Conservation (phyloP, 2,797 vertebrate species). For the Pangasius larnaudii region DNA sequence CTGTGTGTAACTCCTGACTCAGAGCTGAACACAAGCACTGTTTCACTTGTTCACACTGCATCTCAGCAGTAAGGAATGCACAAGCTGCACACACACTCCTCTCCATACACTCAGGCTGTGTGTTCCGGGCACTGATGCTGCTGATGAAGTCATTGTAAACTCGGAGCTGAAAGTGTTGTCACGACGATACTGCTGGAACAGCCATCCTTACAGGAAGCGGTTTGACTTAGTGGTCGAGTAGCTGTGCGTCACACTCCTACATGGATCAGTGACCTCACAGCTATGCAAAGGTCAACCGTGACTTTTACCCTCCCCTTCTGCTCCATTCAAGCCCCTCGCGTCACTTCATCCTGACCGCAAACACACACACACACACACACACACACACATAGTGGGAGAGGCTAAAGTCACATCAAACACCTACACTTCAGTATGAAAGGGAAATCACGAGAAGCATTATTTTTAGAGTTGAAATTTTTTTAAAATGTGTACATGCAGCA, state of each 20-base stretch:
- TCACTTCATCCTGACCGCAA: constrained; percentile 16
- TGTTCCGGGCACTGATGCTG: constrained; percentile 30
- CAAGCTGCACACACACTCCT: constrained; percentile 20
- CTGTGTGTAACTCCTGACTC: constrained; percentile 56
- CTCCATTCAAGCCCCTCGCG: neutral
- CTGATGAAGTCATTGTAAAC: constrained; percentile 49
- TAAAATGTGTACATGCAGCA: neutral
- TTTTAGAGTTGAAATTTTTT: neutral
- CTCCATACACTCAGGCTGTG: constrained; percentile 13
- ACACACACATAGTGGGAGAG: neutral
- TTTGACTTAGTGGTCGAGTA: constrained; percentile 61
- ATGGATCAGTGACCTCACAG: constrained; percentile 9
- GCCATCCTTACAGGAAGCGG: constrained; percentile 47
- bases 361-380: neutral
- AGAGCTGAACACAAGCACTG: constrained; percentile 49
- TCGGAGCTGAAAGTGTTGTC: constrained; percentile 32
- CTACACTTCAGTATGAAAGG: neutral
- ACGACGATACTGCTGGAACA: constrained; percentile 19
- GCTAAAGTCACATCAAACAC: constrained; percentile 10
- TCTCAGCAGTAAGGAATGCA: constrained; percentile 59
- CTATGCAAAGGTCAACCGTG: constrained; percentile 57
- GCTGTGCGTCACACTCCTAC: constrained; percentile 56
- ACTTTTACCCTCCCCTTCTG: constrained; percentile 70
- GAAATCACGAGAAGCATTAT: neutral
- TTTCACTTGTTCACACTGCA: constrained; percentile 25